These are phyloP conservation scores for Heptascelio sp. DNA, from an alignment of 2,888 invertebrate species.

Conservation along the genomic window DNA sequence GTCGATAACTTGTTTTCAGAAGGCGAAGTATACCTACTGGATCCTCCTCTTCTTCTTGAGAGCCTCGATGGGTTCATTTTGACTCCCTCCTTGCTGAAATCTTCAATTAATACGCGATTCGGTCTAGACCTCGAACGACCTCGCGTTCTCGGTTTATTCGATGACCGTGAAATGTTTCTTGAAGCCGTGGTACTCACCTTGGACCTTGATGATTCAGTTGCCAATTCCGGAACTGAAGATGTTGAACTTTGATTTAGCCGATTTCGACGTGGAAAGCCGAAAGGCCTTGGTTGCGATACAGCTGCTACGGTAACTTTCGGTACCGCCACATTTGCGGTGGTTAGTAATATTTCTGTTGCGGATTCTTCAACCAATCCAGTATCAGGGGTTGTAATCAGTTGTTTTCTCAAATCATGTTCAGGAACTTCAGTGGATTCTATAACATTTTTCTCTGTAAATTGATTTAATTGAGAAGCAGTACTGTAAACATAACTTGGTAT, in stretches of 20 bases:
- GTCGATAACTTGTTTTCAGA: no score
- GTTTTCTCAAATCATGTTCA: slow-evolving; percentile 26
- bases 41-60: slow-evolving; percentile 68
- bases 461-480: slow-evolving; percentile 46
- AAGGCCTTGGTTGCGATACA: slow-evolving; percentile 86
- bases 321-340: slow-evolving; percentile 75
- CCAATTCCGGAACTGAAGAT: slow-evolving; percentile 74
- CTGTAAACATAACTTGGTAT: slow-evolving; percentile 72
- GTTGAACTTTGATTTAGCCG: slow-evolving; percentile 81
- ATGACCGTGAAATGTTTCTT: slow-evolving; percentile 82
- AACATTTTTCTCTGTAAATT: slow-evolving; percentile 37
- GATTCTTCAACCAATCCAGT: slow-evolving; percentile 79
- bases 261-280: slow-evolving; percentile 85
- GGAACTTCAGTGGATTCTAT: slow-evolving; percentile 16
- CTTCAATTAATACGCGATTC: slow-evolving; percentile 63
- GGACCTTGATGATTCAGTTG: slow-evolving; percentile 77
- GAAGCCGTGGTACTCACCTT: slow-evolving; percentile 82
- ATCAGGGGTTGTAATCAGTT: slow-evolving; percentile 64
- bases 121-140: slow-evolving; percentile 76
- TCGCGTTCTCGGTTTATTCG: slow-evolving; percentile 77
- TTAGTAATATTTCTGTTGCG: slow-evolving; percentile 79
- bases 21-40: slow-evolving; percentile 68
- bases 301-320: slow-evolving; percentile 77
- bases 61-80: slow-evolving; percentile 68
- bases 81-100: slow-evolving; percentile 60